phyloP scores from a whole-genome alignment of 2,888 invertebrate genomes.

The Pocota personata region DNA sequence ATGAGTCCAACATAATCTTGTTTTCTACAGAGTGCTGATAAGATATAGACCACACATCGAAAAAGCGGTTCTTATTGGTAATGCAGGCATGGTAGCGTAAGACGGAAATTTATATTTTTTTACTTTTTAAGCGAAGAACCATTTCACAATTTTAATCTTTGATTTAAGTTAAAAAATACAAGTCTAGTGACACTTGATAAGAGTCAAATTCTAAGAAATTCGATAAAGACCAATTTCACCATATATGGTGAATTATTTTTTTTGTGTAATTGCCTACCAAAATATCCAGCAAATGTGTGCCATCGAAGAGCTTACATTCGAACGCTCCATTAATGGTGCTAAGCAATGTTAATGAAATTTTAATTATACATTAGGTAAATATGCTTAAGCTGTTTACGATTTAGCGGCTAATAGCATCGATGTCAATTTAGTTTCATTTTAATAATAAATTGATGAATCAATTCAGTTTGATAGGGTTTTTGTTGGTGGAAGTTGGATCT shows the following conservation, averaged over 20 bases:
- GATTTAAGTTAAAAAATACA: background rate
- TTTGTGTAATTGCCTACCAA: background rate
- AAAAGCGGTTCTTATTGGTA: no score
- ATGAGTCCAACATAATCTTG: no score
- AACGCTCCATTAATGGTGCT: background rate
- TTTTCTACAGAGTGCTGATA: no score
- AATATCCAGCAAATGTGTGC: no score
- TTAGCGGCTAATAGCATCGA: background rate
- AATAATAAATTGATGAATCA: background rate
- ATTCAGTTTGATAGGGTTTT: background rate
- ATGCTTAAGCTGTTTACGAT: background rate
- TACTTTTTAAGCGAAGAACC: background rate
- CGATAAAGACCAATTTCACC: background rate
- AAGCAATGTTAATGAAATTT: slow-evolving; percentile 1
- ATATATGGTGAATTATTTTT: background rate
- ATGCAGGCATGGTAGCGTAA: no score
- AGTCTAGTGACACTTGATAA: background rate
- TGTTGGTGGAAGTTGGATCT: no score
- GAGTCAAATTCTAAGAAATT: background rate
- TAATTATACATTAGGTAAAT: background rate
- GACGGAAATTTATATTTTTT: no score
- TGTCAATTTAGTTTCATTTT: background rate
- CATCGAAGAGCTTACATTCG: background rate
- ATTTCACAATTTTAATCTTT: background rate
- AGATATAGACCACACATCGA: no score